Conservation (phyloP, 2,888 invertebrate species). For the Matsumyia berberina region DNA sequence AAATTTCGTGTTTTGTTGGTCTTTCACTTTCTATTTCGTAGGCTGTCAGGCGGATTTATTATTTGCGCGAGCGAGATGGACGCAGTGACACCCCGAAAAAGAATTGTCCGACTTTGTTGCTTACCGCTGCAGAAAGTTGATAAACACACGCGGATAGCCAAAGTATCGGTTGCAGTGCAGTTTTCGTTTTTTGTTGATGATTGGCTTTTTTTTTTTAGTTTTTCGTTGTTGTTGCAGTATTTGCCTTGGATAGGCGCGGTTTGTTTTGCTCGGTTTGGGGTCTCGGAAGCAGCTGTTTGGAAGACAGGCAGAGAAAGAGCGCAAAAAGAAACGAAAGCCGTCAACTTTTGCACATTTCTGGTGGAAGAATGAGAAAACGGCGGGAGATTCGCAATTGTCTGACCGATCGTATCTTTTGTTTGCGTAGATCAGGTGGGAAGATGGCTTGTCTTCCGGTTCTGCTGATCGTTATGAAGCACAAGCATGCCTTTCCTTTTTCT, state of each 20-base stretch:
- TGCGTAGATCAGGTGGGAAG: constrained; percentile 50
- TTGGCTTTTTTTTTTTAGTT: constrained; percentile 16
- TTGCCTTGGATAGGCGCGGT: too few species aligned
- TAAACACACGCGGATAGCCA: constrained; percentile 53
- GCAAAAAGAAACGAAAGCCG: background rate
- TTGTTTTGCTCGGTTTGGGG: constrained; percentile 8
- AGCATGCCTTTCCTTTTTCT: constrained; percentile 4
- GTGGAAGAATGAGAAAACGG: constrained; percentile 36
- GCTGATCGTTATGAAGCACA: background rate
- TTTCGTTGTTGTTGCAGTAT: constrained; percentile 20
- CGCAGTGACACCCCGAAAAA: constrained; percentile 19
- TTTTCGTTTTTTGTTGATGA: constrained; percentile 35
- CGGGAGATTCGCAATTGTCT: constrained; percentile 37
- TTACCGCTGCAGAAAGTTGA: constrained; percentile 66
- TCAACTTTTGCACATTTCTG: constrained; percentile 19
- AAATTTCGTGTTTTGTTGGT: constrained; percentile 56
- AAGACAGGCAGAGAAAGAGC: background rate
- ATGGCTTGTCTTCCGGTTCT: constrained; percentile 16
- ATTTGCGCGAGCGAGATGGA: constrained; percentile 36
- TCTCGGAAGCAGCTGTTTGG: constrained; percentile 42
- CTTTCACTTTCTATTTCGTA: constrained; percentile 53
- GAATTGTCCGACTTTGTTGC: constrained; percentile 48
- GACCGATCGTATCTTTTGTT: constrained; percentile 29
- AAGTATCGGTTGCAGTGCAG: constrained; percentile 56
- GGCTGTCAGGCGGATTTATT: constrained; percentile 2